These are phyloP conservation scores for Drosophila seguyi DNA, from an alignment of 1,140 invertebrate genomes.

Conservation along the genomic window DNA sequence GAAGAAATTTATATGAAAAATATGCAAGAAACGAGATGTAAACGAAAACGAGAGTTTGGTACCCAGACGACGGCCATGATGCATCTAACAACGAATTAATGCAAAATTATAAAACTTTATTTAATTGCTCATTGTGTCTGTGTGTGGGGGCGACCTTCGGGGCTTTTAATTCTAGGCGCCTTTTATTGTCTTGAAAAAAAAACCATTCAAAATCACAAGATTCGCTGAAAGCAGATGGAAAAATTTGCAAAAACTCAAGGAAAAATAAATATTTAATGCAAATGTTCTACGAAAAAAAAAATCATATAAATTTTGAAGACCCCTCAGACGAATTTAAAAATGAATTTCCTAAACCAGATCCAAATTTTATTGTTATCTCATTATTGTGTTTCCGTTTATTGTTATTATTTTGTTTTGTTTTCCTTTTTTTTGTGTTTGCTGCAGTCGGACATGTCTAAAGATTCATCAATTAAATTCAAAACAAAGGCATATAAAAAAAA, in stretches of 20 bases:
- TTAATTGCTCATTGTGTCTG: constrained; percentile 63
- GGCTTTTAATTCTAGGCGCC: constrained; percentile 35
- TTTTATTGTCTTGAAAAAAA: constrained; percentile 43
- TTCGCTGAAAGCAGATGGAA: constrained; percentile 59
- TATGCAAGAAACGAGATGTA: constrained; percentile 61
- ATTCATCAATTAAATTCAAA: constrained; percentile 44
- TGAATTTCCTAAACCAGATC: constrained; percentile 49
- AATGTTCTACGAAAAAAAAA: constrained; percentile 39
- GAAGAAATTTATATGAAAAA: constrained; percentile 61
- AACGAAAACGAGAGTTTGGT: constrained; percentile 73
- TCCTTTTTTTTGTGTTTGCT: constrained; percentile 22
- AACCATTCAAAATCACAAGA: constrained; percentile 39
- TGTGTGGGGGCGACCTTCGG: constrained; percentile 24
- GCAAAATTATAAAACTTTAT: constrained; percentile 36
- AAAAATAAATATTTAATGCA: constrained; percentile 33
- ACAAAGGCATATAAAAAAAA: constrained; percentile 39
- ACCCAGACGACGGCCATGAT: constrained; percentile 33
- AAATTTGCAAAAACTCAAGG: constrained; percentile 76
- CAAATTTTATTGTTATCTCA: constrained; percentile 35
- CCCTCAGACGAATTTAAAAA: constrained; percentile 30
- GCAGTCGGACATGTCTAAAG: constrained; percentile 36
- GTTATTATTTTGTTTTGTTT: constrained; percentile 11
- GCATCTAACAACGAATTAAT: constrained; percentile 36
- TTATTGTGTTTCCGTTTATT: constrained; percentile 34
- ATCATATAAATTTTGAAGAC: constrained; percentile 31